Percentiles rank a stretch among this genome's conserved stretches.
These are phyloP conservation scores for Mystacides longicornis DNA, from an alignment of 2,888 invertebrate species.

Conservation along the genomic window DNA sequence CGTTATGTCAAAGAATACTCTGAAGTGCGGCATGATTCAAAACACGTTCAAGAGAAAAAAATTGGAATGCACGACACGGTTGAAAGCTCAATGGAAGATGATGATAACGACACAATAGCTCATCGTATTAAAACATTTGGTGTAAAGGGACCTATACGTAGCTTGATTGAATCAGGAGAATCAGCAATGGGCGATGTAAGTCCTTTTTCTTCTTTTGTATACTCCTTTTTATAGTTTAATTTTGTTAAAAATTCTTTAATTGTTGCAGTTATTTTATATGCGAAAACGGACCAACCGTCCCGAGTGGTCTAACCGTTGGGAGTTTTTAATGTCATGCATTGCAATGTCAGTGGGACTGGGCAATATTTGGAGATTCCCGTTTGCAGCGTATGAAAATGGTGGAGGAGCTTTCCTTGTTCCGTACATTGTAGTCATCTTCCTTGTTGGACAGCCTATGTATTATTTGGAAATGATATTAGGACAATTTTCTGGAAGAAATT, in stretches of 20 bases:
- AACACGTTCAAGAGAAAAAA: not conserved
- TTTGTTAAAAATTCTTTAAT: no score
- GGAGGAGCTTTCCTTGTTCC: constrained; percentile 63
- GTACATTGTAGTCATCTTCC: constrained; percentile 53
- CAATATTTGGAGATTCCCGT: constrained; percentile 63
- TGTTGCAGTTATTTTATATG: not conserved
- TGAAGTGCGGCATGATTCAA: no score
- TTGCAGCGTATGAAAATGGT: constrained; percentile 58
- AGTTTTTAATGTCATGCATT: constrained; percentile 59
- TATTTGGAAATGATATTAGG: constrained; percentile 67
- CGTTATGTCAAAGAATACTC: no score
- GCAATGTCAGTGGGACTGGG: constrained; percentile 61
- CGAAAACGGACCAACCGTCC: constrained; percentile 25
- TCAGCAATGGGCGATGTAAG: not conserved
- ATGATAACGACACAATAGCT: not conserved
- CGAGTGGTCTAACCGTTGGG: constrained; percentile 52
- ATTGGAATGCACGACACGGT: not conserved
- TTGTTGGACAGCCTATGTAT: constrained; percentile 62
- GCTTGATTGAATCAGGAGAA: not conserved
- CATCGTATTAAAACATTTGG: not conserved
- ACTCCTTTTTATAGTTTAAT: no score
- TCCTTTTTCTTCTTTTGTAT: not conserved
- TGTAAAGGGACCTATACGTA: not conserved
- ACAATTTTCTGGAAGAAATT: constrained; percentile 63
- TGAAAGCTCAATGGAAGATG: not conserved